These are phyloP conservation scores for Hofmannophila pseudospretella DNA, from an alignment of 2,888 invertebrate species.

Conservation along the genomic window DNA sequence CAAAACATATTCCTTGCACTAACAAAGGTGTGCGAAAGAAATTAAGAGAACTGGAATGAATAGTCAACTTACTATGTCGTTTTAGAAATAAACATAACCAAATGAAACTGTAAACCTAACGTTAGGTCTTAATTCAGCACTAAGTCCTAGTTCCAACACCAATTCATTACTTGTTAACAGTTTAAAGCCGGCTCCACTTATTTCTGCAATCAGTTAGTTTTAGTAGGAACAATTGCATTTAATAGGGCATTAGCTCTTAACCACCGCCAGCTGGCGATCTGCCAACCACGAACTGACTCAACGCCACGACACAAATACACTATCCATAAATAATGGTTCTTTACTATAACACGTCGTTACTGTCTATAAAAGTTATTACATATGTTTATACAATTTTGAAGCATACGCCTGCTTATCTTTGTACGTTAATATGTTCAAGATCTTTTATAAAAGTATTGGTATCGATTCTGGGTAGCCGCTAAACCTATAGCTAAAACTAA, in stretches of 20 bases:
- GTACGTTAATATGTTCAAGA: too few relatives aligned
- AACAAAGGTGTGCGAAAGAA: too few relatives aligned
- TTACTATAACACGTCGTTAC: conserved; percentile 15
- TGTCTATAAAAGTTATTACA: conserved; percentile 12
- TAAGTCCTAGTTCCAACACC: conserved; percentile 13
- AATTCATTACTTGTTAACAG: conserved; percentile 31
- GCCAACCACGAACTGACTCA: conserved; percentile 52
- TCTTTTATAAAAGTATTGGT: too few relatives aligned
- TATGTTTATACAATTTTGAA: too few relatives aligned
- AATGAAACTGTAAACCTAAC: background rate
- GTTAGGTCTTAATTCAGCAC: background rate
- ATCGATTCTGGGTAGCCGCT: too few relatives aligned
- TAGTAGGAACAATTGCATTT: conserved; percentile 49
- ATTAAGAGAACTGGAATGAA: too few relatives aligned
- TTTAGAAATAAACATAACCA: too few relatives aligned
- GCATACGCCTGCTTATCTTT: too few relatives aligned
- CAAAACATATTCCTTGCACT: too few relatives aligned
- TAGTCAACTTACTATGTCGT: too few relatives aligned
- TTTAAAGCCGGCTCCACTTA: conserved; percentile 30
- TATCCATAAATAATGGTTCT: conserved; percentile 27
- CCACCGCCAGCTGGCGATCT: conserved; percentile 43
- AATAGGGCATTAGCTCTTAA: conserved; percentile 48
- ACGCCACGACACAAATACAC: conserved; percentile 41
- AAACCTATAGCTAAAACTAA: too few relatives aligned
- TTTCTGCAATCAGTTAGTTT: conserved; percentile 36